Conservation (phyloP, 2,888 invertebrate species). For the Tetanocera ferruginea region DNA sequence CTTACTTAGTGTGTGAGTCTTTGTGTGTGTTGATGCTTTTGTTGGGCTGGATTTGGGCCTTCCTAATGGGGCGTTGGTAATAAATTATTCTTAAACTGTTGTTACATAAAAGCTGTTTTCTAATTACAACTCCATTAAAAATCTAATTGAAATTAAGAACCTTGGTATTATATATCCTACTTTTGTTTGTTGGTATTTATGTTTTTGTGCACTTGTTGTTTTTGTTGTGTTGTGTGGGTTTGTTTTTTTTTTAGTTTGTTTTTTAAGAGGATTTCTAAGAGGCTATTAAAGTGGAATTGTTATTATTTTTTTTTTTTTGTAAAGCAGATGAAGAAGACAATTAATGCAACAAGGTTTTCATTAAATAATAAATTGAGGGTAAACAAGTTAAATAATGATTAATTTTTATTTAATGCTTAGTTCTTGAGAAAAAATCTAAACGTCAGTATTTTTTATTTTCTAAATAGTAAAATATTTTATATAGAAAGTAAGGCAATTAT, state of each 20-base stretch:
- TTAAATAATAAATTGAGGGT: not conserved
- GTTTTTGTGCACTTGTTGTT: too few relatives aligned
- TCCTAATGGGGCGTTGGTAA: constrained; percentile 23
- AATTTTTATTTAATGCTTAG: not conserved
- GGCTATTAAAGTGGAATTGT: not conserved
- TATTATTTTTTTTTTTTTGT: not conserved
- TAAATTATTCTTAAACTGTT: constrained; percentile 44
- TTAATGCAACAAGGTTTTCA: not conserved
- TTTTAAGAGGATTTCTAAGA: not conserved
- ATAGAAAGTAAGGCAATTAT: not conserved
- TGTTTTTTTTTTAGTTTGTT: not conserved
- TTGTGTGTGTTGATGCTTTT: not conserved
- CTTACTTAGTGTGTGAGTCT: not conserved
- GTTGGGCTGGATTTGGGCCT: not conserved
- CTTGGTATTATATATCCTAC: not conserved
- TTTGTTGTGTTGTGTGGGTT: not conserved
- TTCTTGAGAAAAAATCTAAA: not conserved
- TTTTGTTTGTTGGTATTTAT: not conserved
- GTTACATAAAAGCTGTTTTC: constrained; percentile 50
- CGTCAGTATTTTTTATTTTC: too few relatives aligned
- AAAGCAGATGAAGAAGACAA: not conserved
- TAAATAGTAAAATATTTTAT: too few relatives aligned
- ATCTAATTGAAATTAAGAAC: constrained; percentile 52
- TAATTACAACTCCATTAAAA: constrained; percentile 54
- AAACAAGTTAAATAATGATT: not conserved